Conservation (phyloP, 2,888 invertebrate genomes). For the Pandemis cinnamomeana region DNA sequence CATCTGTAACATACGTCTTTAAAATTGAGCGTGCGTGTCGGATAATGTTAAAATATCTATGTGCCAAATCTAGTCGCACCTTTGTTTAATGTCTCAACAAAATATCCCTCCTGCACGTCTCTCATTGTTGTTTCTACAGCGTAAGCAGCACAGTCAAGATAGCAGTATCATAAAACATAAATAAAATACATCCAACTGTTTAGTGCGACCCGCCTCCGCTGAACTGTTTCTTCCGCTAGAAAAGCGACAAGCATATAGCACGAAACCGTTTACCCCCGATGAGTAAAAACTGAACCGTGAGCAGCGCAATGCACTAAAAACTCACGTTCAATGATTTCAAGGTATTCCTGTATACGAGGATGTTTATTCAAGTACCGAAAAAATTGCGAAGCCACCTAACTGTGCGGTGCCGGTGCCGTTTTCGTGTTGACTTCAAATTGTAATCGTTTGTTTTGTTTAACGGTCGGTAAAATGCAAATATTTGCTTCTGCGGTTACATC, state of each 20-base stretch:
- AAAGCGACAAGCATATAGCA: slow-evolving; percentile 27
- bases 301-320: slow-evolving; percentile 16
- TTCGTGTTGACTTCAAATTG: slow-evolving; percentile 9
- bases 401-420: slow-evolving; percentile 2
- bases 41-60: not conserved
- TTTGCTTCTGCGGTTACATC: slow-evolving; percentile 31
- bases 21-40: not conserved
- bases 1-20: not conserved
- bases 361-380: slow-evolving; percentile 17
- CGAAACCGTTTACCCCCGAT: slow-evolving; percentile 16
- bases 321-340: slow-evolving; percentile 27
- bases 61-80: not conserved
- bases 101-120: not conserved
- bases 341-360: slow-evolving; percentile 22
- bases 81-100: not conserved
- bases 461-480: slow-evolving; percentile 15
- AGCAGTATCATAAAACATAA: not conserved
- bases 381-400: slow-evolving; percentile 5
- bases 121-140: not conserved
- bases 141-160: not conserved
- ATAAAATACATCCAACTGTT: not conserved
- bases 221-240: slow-evolving; percentile 28
- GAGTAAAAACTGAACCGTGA: slow-evolving; percentile 9
- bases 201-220: not conserved
- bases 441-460: slow-evolving; percentile 12